Evolutionary conservation across 2,113 vertebrate species (phyloP).

Genomic region (Tragelaphus strepsiceros): DNA sequence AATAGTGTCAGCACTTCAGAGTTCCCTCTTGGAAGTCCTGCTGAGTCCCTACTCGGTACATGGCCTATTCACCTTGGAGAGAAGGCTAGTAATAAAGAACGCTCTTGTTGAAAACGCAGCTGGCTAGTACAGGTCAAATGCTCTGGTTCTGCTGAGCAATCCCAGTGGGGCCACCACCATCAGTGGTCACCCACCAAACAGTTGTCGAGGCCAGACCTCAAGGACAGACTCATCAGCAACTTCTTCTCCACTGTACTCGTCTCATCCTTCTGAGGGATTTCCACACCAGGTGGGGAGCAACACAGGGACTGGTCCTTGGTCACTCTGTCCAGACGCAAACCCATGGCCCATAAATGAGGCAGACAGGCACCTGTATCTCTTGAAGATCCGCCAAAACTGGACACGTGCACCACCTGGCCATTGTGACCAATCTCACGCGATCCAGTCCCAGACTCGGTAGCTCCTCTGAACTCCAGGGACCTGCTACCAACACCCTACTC

Average conservation of each 20-base stretch:
- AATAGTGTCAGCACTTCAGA: neutral
- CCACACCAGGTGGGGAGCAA: neutral
- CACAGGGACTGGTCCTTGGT: neutral
- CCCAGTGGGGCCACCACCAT: neutral
- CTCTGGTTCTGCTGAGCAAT: too few relatives aligned
- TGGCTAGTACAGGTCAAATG: neutral
- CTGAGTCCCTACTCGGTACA: neutral
- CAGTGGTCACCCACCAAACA: neutral
- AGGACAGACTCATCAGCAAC: too few relatives aligned
- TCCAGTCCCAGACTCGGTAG: neutral
- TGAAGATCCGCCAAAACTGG: neutral
- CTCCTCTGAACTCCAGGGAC: neutral
- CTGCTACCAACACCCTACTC: neutral
- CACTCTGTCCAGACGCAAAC: neutral
- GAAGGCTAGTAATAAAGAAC: neutral
- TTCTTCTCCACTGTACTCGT: neutral
- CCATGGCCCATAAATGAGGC: neutral
- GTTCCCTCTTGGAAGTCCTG: neutral
- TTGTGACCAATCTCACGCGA: accelerated
- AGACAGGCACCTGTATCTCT: neutral
- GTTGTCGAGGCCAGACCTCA: neutral
- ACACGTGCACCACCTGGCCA: neutral
- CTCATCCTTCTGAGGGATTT: neutral
- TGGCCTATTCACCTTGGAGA: neutral
- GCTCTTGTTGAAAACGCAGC: neutral